These are phyloP conservation scores for Branchipolynoe longqiensis DNA, from an alignment of 2,888 invertebrate genomes.

Conservation along the genomic window DNA sequence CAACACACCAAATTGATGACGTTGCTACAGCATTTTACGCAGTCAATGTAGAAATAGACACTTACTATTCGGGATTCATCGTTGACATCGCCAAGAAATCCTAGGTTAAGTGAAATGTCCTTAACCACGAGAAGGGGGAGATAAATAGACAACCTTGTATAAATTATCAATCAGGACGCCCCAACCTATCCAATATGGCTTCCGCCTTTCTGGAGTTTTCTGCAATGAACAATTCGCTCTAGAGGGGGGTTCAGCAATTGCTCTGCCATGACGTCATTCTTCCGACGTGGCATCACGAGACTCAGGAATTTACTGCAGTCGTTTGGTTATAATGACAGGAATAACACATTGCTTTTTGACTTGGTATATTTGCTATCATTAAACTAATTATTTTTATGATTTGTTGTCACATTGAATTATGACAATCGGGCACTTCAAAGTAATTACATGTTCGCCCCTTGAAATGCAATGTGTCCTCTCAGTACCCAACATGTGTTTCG, in stretches of 20 bases:
- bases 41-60: not conserved
- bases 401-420: too few relatives aligned
- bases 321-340: too few relatives aligned
- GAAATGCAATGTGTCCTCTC: too few relatives aligned
- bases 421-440: too few relatives aligned
- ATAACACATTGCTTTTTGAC: too few relatives aligned
- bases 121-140: not conserved
- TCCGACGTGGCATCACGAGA: conserved; percentile 65
- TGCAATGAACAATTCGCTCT: conserved; percentile 59
- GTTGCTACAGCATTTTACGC: conserved; percentile 21
- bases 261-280: conserved; percentile 62
- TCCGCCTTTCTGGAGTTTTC: conserved; percentile 60
- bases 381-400: too few relatives aligned
- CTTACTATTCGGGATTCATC: conserved; percentile 64
- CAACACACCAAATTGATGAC: conserved; percentile 45
- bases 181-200: conserved; percentile 63
- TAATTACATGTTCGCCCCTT: too few relatives aligned
- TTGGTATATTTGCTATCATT: too few relatives aligned
- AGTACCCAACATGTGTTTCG: too few relatives aligned
- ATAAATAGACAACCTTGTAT: conserved; percentile 39
- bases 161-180: not conserved
- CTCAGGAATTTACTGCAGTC: too few relatives aligned
- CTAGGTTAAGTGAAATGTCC: conserved; percentile 21
- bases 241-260: conserved; percentile 63
- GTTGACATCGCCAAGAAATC: conserved; percentile 59